Percentiles rank a stretch among this genome's conserved stretches.
Conservation (phyloP, 2,888 invertebrate genomes). For the Drosophila birchii region DNA sequence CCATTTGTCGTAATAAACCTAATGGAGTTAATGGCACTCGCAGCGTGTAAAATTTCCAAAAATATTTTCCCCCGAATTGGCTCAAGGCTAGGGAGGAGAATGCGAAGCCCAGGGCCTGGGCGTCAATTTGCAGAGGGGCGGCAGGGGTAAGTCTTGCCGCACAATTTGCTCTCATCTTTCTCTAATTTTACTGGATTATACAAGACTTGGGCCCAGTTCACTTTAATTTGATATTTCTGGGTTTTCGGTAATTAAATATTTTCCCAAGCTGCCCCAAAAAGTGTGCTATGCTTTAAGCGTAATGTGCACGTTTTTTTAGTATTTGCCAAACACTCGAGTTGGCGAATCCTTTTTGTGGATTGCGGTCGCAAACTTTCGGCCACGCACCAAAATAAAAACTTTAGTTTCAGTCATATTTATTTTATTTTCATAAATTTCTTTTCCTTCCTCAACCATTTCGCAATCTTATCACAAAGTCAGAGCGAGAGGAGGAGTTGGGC, state of each 20-base stretch:
- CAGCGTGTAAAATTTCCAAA: slow-evolving; percentile 59
- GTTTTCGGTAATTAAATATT: slow-evolving; percentile 56
- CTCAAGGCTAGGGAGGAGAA: slow-evolving; percentile 14
- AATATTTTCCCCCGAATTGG: slow-evolving; percentile 57
- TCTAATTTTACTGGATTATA: slow-evolving; percentile 56
- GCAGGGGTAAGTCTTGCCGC: slow-evolving; percentile 2
- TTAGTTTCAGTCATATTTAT: slow-evolving; percentile 61
- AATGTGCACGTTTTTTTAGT: slow-evolving; percentile 52
- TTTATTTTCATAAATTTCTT: slow-evolving; percentile 66
- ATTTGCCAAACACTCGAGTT: slow-evolving; percentile 63
- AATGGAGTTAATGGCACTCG: slow-evolving; percentile 60
- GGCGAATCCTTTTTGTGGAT: slow-evolving; percentile 27
- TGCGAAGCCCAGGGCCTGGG: slow-evolving; percentile 13
- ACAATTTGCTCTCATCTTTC: slow-evolving; percentile 51
- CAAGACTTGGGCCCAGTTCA: slow-evolving; percentile 1
- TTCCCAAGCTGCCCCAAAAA: slow-evolving; percentile 27
- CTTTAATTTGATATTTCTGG: slow-evolving; percentile 45
- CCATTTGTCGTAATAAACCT: slow-evolving; percentile 63
- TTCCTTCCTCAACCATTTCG: slow-evolving; percentile 62
- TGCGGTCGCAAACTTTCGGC: slow-evolving; percentile 51
- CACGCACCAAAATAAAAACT: slow-evolving; percentile 57
- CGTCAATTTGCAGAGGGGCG: slow-evolving; percentile 2
- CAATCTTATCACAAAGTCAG: slow-evolving; percentile 65
- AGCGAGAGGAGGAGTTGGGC: neutral
- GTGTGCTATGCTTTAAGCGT: slow-evolving; percentile 37